Percentiles rank a stretch among this genome's conserved stretches.
Evolutionary conservation across 2,888 invertebrate genomes (phyloP).

Genomic region (Celastrina argiolus): DNA sequence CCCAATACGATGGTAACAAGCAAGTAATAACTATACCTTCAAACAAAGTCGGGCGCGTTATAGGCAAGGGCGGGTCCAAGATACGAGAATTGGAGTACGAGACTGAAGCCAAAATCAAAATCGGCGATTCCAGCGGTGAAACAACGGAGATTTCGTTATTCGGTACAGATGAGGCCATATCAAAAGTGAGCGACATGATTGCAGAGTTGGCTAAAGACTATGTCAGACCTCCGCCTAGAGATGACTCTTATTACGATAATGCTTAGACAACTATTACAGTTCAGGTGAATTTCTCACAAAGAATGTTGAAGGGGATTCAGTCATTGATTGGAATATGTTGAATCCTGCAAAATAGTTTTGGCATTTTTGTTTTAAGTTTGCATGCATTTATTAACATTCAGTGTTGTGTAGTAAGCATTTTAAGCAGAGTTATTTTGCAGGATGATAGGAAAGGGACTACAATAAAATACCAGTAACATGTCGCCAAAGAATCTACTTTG

Average conservation of each 20-base stretch:
- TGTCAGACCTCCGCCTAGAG: slow-evolving; percentile 37
- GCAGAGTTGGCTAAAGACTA: slow-evolving; percentile 50
- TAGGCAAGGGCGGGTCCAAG: slow-evolving; percentile 90
- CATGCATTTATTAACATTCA: slow-evolving; percentile 25
- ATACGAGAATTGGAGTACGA: slow-evolving; percentile 87
- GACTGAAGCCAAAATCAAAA: slow-evolving; percentile 85
- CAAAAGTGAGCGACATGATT: slow-evolving; percentile 63
- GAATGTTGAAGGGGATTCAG: slow-evolving; percentile 52
- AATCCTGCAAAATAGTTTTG: slow-evolving; percentile 61
- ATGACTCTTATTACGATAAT: slow-evolving; percentile 32
- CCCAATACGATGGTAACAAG: slow-evolving; percentile 40
- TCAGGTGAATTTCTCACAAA: slow-evolving; percentile 51
- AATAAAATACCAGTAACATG: slow-evolving; percentile 45
- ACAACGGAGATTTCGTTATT: slow-evolving; percentile 64
- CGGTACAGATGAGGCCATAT: slow-evolving; percentile 69
- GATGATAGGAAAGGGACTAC: slow-evolving; percentile 84
- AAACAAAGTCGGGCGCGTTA: slow-evolving; percentile 74
- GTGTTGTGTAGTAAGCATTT: slow-evolving; percentile 52
- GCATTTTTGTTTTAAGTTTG: slow-evolving; percentile 25
- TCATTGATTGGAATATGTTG: slow-evolving; percentile 79
- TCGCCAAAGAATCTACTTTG: slow-evolving; percentile 39
- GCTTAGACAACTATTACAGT: slow-evolving; percentile 39
- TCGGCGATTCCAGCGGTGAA: slow-evolving; percentile 61
- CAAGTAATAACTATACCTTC: slow-evolving; percentile 59
- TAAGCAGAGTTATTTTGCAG: slow-evolving; percentile 69